Evolutionary conservation across 2,113 vertebrate species (phyloP), one percentile per base, ranked within the genome.

Genomic region (Caracal caracal): DNA sequence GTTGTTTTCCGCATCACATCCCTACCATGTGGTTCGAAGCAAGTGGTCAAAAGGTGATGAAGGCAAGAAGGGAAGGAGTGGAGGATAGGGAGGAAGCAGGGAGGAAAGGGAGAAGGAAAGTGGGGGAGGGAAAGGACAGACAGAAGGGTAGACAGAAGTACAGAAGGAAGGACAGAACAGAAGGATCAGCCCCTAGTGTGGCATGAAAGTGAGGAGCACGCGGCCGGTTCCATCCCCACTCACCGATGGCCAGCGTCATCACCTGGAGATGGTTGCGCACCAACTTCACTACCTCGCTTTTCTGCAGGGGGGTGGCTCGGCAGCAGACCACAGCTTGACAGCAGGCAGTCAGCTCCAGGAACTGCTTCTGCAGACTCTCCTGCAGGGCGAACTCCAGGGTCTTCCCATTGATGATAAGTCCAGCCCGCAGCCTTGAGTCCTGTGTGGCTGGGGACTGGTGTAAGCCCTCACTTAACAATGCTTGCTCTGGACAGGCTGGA

Each of bases 321-420:
- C 99, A 99, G 97, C 99, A 99, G 93, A 99, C 98, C 66, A 99
- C 99, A 12, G 99, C 99, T 1, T 98, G 98, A 88, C 99, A 99
- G 71, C 86, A 90, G 49, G 94, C 90, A 1, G 99, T 98, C 82
- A 99, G 98, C 66, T 98, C 98, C 92, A 99, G 97, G 96, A 99
- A 99, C 56, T 86, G 51, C 35, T 40, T 98, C 89, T 99, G 98
- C 20, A 99, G 96, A 37, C 97, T 98, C 33, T 99, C 98, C 11
- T 99, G 98, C 93, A 99, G 98, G 15, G 98, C 98, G 65, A 99
- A 98, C 71, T 99, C 99, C 83, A 99, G 98, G 33, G 99, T 99
- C 49, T 96, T 99, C 63, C 99, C 99, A 33, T 99, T 99, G 96
- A 99, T 98, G 66, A 99, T 75, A 30, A 99, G 97, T 15, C 98